These are phyloP conservation scores for Chauna torquata DNA, from an alignment of 2,113 vertebrate species.

Conservation along the genomic window DNA sequence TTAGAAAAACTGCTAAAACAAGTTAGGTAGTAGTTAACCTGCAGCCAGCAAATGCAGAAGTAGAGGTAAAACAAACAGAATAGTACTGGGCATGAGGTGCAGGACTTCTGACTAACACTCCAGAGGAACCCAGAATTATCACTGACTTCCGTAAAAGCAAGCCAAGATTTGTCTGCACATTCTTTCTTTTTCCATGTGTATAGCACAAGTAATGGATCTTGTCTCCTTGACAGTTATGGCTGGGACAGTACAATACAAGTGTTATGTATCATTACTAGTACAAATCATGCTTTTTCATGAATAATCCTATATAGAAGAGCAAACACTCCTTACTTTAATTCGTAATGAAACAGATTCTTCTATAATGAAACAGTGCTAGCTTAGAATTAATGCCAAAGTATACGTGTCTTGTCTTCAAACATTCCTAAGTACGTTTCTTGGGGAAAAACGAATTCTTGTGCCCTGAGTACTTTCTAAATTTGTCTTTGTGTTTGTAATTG, in stretches of 20 bases:
- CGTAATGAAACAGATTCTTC: not conserved
- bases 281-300: not conserved
- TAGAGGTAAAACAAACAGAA: not conserved
- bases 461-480: conserved; percentile 6
- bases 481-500: not conserved
- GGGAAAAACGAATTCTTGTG: not conserved
- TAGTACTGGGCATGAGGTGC: not conserved
- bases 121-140: not conserved
- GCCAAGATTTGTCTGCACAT: not conserved
- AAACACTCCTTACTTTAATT: not conserved
- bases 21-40: not conserved
- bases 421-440: not conserved
- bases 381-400: conserved; percentile 10
- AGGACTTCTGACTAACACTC: not conserved
- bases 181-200: not conserved
- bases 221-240: not conserved
- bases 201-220: not conserved
- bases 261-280: not conserved
- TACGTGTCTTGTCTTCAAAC: not conserved
- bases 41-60: not conserved
- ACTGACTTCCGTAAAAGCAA: not conserved
- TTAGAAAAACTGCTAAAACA: not conserved
- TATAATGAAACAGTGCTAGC: not conserved
- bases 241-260: not conserved
- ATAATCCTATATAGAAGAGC: not conserved